Evolutionary conservation across 2,888 invertebrate species (phyloP).

Genomic region (Holacanthella duospinosa): DNA sequence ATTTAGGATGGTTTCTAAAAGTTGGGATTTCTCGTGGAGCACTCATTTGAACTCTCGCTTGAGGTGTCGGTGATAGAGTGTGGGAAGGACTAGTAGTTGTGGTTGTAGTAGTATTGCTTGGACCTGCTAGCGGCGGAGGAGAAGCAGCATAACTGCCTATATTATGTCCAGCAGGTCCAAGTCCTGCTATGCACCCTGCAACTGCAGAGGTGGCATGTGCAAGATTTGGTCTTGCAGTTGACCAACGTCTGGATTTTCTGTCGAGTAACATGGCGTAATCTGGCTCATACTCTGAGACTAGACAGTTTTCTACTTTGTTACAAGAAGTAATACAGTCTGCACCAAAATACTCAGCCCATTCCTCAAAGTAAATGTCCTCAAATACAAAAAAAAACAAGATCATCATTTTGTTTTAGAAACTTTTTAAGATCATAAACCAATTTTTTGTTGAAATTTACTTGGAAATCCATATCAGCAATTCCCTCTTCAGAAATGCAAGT

Average conservation of each 20-base stretch:
- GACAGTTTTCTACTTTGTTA: constrained; percentile 52
- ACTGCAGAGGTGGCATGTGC: constrained; percentile 31
- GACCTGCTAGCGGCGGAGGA: neutral
- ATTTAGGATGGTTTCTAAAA: constrained; percentile 19
- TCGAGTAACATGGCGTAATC: constrained; percentile 65
- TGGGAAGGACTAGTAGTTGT: neutral
- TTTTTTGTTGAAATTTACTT: constrained; percentile 45
- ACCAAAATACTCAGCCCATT: constrained; percentile 35
- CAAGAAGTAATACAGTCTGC: constrained; percentile 69
- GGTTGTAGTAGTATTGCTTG: too few species aligned
- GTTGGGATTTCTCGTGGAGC: constrained; percentile 13
- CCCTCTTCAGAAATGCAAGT: constrained; percentile 79
- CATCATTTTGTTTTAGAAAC: neutral
- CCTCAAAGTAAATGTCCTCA: constrained; percentile 38
- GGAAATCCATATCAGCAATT: constrained; percentile 69
- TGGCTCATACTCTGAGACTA: constrained; percentile 43
- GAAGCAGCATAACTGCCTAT: neutral
- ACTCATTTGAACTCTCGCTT: neutral
- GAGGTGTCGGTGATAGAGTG: too few species aligned
- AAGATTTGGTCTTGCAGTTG: constrained; percentile 49
- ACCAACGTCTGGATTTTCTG: constrained; percentile 61
- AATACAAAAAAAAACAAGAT: constrained; percentile 7
- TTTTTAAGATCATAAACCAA: neutral
- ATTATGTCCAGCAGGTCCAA: constrained; percentile 14
- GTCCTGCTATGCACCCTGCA: constrained; percentile 33